Evolutionary conservation across 2,888 invertebrate species (phyloP), one percentile per base, ranked within the genome.

Genomic region (Brachynemurus nebulosus): DNA sequence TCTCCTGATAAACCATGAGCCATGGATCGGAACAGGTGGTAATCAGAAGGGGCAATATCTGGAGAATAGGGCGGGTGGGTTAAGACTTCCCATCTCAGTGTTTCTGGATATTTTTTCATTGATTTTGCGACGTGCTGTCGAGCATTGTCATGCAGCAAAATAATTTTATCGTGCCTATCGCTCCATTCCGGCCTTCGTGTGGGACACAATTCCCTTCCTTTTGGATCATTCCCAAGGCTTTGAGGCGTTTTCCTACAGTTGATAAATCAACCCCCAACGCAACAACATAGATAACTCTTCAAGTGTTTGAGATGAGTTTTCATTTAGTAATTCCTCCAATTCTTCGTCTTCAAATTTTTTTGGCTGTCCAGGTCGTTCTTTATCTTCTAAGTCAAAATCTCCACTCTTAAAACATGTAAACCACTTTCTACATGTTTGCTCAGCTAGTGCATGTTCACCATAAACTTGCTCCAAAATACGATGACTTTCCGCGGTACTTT

Each of bases 321-420:
- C 39, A 27, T 50, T 43, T 46, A 51, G 47, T 47, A 52, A 48
- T 48, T 44, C 50, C 47, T 54, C 45, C 45, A 52, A 49, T 49
- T 52, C 50, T 40, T 8, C n/a, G n/a, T n/a, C n/a, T n/a, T n/a
- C n/a, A n/a, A n/a, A n/a, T n/a, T n/a, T n/a, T n/a, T n/a, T n/a
- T n/a, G n/a, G n/a, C n/a, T n/a, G n/a, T n/a, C n/a, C n/a, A n/a
- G n/a, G n/a, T n/a, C n/a, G n/a, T n/a, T n/a, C n/a, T n/a, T n/a
- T n/a, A n/a, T n/a, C n/a, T n/a, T n/a, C n/a, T n/a, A n/a, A n/a
- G n/a, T n/a, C n/a, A n/a, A n/a, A n/a, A n/a, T n/a, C n/a, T n/a
- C n/a, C n/a, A n/a, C n/a, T n/a, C n/a, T n/a, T n/a, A n/a, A n/a
- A n/a, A n/a, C n/a, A n/a, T n/a, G n/a, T n/a, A n/a, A n/a, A n/a